Evolutionary conservation across 2,797 vertebrate species (phyloP), one percentile per base, ranked within the genome.

Genomic region (Chelon auratus): DNA sequence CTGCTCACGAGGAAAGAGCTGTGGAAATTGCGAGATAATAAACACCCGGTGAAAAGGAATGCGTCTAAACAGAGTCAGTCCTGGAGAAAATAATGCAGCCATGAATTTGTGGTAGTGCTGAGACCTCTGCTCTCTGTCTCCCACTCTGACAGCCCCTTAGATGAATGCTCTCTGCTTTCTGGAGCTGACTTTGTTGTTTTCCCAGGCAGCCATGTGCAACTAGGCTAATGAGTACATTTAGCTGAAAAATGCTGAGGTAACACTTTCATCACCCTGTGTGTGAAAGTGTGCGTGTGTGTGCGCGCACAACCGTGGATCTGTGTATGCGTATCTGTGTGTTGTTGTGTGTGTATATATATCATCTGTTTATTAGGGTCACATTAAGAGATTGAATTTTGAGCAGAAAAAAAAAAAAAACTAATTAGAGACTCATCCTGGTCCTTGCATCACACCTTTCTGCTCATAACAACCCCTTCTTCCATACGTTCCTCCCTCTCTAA

Each of bases 191-290:
- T 92, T 92, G 92, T 93, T 93, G 92, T 93, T 93, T 93, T 92
- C 91, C 88, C 90, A 92, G 91, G 88, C 92, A 93, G 88, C 91
- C 92, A 92, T 92, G 92, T 93, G 92, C 91, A 93, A 92, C 92
- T 93, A 92, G 92, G 92, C 91, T 93, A 93, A 93, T 93, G 92
- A 93, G 92, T 92, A 93, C 91, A 92, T 93, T 93, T 93, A 92
- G 87, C 88, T 83, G 85, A 88, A 89, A 92, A 93, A 91, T 89
- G 92, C 92, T 93, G 92, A 92, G 89, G 90, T 91, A 92, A 93
- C 87, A 90, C 91, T 93, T 93, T 92, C 91, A 91, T 91, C 90
- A 92, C 77, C 70, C 65, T 75, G 60, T 57, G 73, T 75, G 70
- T 57, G 59, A 51, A 78, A 20, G 53, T 68, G 72, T 68, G 37